A percentile compares a stretch with the other conserved stretches of the same genome.
phyloP scores from a whole-genome alignment of 2,888 invertebrate species.

The Serripes groenlandicus region DNA sequence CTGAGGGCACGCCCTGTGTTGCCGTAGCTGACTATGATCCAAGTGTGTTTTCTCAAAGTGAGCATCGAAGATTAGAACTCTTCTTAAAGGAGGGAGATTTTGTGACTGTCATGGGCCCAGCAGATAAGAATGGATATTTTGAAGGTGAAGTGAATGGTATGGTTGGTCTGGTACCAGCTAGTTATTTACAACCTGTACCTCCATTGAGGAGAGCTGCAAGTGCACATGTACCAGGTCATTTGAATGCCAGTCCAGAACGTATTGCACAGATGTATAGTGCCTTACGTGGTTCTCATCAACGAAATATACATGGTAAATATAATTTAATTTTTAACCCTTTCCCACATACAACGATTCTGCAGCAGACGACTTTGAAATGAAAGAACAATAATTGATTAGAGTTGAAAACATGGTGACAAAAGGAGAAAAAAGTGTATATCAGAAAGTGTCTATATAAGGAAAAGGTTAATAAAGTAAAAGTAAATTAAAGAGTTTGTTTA shows the following conservation, averaged over 20 bases:
- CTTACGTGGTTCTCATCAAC: conserved; percentile 62
- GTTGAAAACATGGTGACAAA: background rate
- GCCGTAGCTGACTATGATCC: conserved; percentile 82
- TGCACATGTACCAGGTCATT: conserved; percentile 60
- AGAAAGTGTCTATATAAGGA: too few species aligned
- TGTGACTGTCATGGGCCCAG: conserved; percentile 79
- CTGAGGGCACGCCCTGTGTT: conserved; percentile 65
- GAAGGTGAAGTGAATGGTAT: conserved; percentile 82
- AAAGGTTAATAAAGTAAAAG: too few species aligned
- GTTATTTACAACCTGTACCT: conserved; percentile 77
- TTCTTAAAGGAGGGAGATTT: conserved; percentile 81
- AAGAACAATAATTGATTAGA: too few species aligned
- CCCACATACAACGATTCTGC: too few species aligned
- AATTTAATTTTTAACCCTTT: conserved; percentile 1
- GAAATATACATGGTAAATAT: conserved; percentile 64
- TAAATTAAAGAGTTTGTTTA: too few species aligned
- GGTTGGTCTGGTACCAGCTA: conserved; percentile 82
- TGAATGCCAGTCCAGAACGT: conserved; percentile 78
- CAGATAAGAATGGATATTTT: conserved; percentile 81
- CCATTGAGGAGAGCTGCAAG: conserved; percentile 54
- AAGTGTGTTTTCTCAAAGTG: conserved; percentile 77
- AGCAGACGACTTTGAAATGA: background rate
- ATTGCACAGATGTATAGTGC: conserved; percentile 75
- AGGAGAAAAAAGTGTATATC: too few species aligned
- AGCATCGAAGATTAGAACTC: conserved; percentile 78